These are phyloP conservation scores for Psettodes erumei DNA, from an alignment of 2,113 vertebrate genomes.

Conservation along the genomic window DNA sequence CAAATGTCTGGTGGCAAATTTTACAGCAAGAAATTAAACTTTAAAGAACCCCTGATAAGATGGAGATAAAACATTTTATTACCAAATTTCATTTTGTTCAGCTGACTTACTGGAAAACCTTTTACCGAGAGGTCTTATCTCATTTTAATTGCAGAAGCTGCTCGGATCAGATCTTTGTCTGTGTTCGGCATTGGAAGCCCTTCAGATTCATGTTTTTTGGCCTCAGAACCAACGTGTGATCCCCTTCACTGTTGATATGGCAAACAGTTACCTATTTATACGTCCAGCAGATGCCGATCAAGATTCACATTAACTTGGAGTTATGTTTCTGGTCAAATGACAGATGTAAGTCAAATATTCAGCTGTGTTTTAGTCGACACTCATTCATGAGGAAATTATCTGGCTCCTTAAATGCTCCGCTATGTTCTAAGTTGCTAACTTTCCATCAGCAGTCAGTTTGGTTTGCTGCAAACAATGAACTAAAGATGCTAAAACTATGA, in stretches of 20 bases:
- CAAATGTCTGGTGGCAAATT: conserved; percentile 5
- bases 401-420: neutral
- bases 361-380: neutral
- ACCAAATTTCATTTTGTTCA: neutral
- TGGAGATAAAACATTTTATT: neutral
- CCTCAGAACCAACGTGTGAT: neutral
- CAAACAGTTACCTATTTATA: too few species aligned
- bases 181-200: neutral
- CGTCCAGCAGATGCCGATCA: neutral
- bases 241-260: neutral
- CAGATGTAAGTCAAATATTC: neutral
- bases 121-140: neutral
- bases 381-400: neutral
- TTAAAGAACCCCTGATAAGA: neutral
- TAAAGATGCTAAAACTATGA: neutral
- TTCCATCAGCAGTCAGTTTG: neutral
- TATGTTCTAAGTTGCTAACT: neutral
- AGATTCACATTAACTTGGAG: neutral
- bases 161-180: too few species aligned
- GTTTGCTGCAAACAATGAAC: neutral
- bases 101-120: neutral
- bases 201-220: neutral
- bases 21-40: conserved; percentile 23
- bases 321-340: neutral
- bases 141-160: conserved; percentile 14